Evolutionary conservation across 2,888 invertebrate genomes (phyloP), one percentile per base, ranked within the genome.

Genomic region (Augochlorella aurata): DNA sequence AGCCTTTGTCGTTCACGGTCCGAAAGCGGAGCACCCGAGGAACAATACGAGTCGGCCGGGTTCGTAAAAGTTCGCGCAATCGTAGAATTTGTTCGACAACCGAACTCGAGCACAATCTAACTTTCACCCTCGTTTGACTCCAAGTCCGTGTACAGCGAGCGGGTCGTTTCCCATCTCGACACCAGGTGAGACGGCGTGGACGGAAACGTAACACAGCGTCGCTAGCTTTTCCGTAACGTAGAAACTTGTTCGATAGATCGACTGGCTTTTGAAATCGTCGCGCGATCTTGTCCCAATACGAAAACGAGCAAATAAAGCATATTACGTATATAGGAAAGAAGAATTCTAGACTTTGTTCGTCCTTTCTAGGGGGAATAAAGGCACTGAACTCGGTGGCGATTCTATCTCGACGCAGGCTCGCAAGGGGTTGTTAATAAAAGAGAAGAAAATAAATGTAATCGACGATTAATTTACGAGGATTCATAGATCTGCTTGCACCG

Each of bases 61-160:
- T 54, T 10, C 54, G 54, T 54, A 49, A 49, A 79, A 66, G 49
- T 58, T 47, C 50, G 67, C 61, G 38, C 50, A 50, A 77, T 77
- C 21, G 50, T 21, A 54, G 58, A 70, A 77, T 67, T 50, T 50
- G 50, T 50, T 50, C 50, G 50, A 50, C 50, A 18, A 50, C 50
- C 18, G 50, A 50, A 50, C 50, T 18, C 18, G 12, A 68, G 29
- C 44, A 73, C 73, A 77, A 73, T 77, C 54, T 47, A 29, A 74
- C 78, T 79, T 79, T 79, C 75, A 79, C 69, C 78, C 75, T 75
- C 69, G 69, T 75, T 69, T n/a, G n/a, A 21, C 38, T 63, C 66
- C 38, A 12, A 47, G 54, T 21, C 68, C 29, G 21, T 50, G 63
- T 66, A 65, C 38, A 38, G 38, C 38, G 38, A 24, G 4, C 38